These are phyloP conservation scores for Darevskia nairensis DNA, from an alignment of 2,797 vertebrate genomes.

Conservation along the genomic window DNA sequence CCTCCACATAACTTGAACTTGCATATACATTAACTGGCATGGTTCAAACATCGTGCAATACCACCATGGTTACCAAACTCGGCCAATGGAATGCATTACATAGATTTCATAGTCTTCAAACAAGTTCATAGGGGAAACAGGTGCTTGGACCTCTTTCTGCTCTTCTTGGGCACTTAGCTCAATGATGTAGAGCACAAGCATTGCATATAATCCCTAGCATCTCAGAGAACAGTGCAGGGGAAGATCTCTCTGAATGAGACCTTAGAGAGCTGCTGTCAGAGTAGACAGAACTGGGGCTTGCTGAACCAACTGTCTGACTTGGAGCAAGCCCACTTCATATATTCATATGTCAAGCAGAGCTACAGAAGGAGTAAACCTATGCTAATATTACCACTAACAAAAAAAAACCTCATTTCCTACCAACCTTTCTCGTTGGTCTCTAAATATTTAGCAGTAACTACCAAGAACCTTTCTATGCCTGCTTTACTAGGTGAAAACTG, in stretches of 20 bases:
- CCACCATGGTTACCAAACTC: neutral
- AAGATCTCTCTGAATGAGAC: neutral
- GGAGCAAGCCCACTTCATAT: neutral
- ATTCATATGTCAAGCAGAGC: neutral
- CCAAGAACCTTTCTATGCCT: neutral
- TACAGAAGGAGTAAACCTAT: neutral
- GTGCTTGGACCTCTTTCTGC: neutral
- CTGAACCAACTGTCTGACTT: neutral
- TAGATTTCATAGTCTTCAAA: neutral
- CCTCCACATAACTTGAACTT: neutral
- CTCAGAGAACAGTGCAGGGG: neutral
- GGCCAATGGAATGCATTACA: neutral
- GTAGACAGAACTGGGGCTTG: too few species aligned
- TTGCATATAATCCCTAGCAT: too few species aligned
- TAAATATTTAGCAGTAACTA: neutral
- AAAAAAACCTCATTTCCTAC: neutral
- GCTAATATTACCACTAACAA: neutral
- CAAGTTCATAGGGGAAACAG: neutral
- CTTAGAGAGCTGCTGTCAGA: neutral
- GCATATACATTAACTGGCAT: neutral
- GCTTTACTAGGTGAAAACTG: neutral
- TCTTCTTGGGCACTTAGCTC: neutral
- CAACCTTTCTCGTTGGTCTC: neutral
- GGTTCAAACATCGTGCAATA: neutral
- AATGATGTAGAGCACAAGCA: neutral